Evolutionary conservation across 1,140 invertebrate genomes (phyloP).

Genomic region (Macrosteles quadrilineatus): DNA sequence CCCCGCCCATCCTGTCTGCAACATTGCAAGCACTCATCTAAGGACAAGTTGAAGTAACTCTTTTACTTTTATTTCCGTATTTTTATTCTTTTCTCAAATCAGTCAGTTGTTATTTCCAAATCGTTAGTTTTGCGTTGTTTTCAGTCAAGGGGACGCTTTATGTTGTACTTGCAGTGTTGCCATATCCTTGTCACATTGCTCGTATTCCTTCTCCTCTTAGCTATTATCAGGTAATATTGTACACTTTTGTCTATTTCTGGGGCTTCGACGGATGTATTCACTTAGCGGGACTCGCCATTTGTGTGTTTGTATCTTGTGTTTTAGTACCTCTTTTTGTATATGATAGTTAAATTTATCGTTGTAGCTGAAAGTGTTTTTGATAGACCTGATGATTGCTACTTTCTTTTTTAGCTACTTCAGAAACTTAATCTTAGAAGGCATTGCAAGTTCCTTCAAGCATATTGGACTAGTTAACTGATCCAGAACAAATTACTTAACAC

Average conservation of each 20-base stretch:
- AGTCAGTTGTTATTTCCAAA: neutral
- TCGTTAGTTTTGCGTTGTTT: constrained; percentile 1
- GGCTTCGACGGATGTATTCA: neutral
- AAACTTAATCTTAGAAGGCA: too few relatives aligned
- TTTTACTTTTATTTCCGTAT: constrained; percentile 1
- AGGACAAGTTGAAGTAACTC: constrained; percentile 43
- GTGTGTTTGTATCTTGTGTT: too few relatives aligned
- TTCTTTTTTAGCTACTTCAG: too few relatives aligned
- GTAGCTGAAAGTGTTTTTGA: too few relatives aligned
- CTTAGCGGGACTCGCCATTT: too few relatives aligned
- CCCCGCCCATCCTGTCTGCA: constrained; percentile 27
- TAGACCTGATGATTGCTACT: too few relatives aligned
- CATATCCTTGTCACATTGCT: constrained; percentile 12
- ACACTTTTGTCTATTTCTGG: constrained; percentile 8
- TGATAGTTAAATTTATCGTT: too few relatives aligned
- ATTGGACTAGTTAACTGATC: too few relatives aligned
- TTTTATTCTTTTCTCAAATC: neutral
- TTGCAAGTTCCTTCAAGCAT: too few relatives aligned
- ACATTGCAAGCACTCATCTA: constrained; percentile 40
- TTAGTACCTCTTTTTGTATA: too few relatives aligned
- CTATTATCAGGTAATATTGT: constrained; percentile 13
- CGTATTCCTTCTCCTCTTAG: constrained; percentile 30
- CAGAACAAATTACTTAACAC: too few relatives aligned
- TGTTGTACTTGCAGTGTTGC: constrained; percentile 44
- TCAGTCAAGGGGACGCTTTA: constrained; percentile 21